Evolutionary conservation across 2,797 vertebrate genomes (phyloP), one percentile per base, ranked within the genome.

Genomic region (Arremon brunneinucha): DNA sequence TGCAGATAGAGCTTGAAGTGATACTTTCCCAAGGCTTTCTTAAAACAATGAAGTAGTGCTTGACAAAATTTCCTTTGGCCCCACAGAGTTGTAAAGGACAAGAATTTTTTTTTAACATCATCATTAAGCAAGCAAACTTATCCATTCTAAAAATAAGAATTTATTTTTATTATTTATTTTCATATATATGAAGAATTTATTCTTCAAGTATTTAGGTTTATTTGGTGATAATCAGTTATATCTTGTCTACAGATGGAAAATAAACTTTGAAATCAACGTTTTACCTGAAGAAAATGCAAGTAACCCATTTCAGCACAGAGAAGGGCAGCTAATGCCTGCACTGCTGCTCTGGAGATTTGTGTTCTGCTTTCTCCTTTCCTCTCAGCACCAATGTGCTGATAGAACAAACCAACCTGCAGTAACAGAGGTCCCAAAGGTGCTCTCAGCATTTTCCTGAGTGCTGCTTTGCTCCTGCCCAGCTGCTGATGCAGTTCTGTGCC

Each of bases 381-480:
- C 64, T 60, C 18, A 2, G 46, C 70, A 79, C 80, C 68, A 44
- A 83, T 5, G 64, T 9, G 37, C 44, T 83, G 53, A 72, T 3
- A 64, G 71, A 91, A 69, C 59, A 68, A 82, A 62, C 63, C 14
- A 83, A 28, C 39, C 65, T 59, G 83, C 41, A 60, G 83, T 12
- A 50, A 12, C 60, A 41, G 43, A 2, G 35, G 41, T 80, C 89
- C 77, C 92, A 70, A 62, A 81, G 50, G 43, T 0, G 12, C 80
- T 91, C 88, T 52, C 70, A 46, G 5, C 57, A 49, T 71, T 82
- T 69, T 44, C 64, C 65, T 60, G 53, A 4, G 19, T 18, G 49
- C 39, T 18, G 64, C 87, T 94, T 89, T 93, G 85, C n/a, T 79
- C 85, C 72, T 70, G 80, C 83, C 60, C 62, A 24, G 95, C 62